Percentiles rank a stretch among this genome's conserved stretches.
phyloP scores from a whole-genome alignment of 1,140 invertebrate genomes.

The Camponotus floridanus region DNA sequence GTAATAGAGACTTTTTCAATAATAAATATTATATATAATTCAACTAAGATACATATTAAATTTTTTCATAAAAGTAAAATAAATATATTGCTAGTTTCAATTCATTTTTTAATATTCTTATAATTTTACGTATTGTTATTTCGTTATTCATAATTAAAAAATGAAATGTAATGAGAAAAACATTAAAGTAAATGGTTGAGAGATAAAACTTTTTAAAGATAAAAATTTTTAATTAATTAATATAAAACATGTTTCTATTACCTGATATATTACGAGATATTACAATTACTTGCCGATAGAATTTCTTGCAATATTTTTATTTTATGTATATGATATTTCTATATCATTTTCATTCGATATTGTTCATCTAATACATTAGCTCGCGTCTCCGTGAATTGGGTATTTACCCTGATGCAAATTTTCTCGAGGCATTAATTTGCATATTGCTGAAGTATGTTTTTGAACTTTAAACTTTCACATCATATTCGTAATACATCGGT shows the following conservation, averaged over 20 bases:
- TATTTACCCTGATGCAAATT: slow-evolving; percentile 59
- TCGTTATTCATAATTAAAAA: slow-evolving; percentile 27
- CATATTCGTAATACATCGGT: background rate
- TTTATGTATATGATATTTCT: background rate
- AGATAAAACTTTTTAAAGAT: slow-evolving; percentile 1
- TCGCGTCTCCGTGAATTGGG: slow-evolving; percentile 30
- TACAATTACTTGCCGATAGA: background rate
- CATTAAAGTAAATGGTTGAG: background rate
- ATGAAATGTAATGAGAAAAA: background rate
- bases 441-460: slow-evolving; percentile 62
- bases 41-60: slow-evolving; percentile 7
- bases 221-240: slow-evolving; percentile 16
- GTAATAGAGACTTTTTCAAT: slow-evolving; percentile 6
- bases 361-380: slow-evolving; percentile 66
- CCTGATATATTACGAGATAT: background rate
- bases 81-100: background rate
- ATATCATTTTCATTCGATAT: slow-evolving; percentile 26
- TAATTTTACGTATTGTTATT: slow-evolving; percentile 15
- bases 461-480: slow-evolving; percentile 34
- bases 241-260: slow-evolving; percentile 36
- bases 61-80: background rate
- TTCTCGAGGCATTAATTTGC: slow-evolving; percentile 63
- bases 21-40: background rate
- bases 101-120: background rate
- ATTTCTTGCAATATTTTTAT: background rate